Evolutionary conservation across 2,888 invertebrate genomes (phyloP), one percentile per base, ranked within the genome.

Genomic region (Athalia circularis): DNA sequence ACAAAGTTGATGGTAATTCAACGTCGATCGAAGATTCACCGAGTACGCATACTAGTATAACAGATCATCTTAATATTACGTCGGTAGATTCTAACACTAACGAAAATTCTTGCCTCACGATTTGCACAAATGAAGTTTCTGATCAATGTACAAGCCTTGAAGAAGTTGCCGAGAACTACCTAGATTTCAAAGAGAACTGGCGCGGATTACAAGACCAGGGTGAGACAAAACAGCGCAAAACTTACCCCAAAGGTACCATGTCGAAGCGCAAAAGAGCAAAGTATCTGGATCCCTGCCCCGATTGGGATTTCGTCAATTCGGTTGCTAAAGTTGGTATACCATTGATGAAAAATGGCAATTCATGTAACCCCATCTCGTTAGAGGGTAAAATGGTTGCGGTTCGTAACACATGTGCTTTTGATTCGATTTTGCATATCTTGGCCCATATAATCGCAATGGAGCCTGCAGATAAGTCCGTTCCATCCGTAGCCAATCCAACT

Each of bases 141-240:
- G 4, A 0, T 13, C 61, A 61, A 61, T 15, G 15, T 15, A 29
- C 13, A 3, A 61, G 61, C 29, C 61, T 61, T 9, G 29, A 5
- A 13, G 61, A 61, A 61, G 61, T 61, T 61, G 3, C 15, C 8
- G 13, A 61, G 13, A 29, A 13, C 29, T 15, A 61, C 29, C 13
- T 61, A 61, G 61, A 61, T 61, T 61, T 61, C 7, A 61, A 61
- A 13, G 61, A 61, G 13, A 61, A 61, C 61, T 61, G 61, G 61
- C 61, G 61, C 8, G 61, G 29, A 61, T 61, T 61, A 29, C 15
- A 61, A 15, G 61, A 61, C 13, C 5, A 29, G 15, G 61, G 61
- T 61, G 61, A 61, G n/a, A 61, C 61, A 13, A 61, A 61, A 13
- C 61, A 13, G 3, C 61, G 61, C 29, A 61, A 29, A 13, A 61